phyloP scores from a whole-genome alignment of 2,888 invertebrate genomes.

The Pollenia angustigena region DNA sequence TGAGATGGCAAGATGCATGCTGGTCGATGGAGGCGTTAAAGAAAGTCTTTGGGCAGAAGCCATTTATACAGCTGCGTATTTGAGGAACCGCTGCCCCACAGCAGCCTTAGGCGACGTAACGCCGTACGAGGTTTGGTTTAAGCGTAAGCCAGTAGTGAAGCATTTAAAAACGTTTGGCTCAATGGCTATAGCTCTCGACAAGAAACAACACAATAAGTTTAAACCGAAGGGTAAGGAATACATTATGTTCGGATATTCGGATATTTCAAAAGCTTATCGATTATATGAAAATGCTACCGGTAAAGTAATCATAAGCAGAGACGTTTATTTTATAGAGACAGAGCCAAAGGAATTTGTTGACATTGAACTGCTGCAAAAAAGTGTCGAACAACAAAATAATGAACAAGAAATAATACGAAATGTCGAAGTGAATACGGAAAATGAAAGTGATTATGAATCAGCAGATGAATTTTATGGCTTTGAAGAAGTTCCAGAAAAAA shows the following conservation, averaged over 20 bases:
- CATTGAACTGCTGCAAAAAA: background rate
- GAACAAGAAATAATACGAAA: background rate
- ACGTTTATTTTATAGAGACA: conserved; percentile 36
- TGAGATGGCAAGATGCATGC: conserved; percentile 15
- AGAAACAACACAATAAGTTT: conserved; percentile 36
- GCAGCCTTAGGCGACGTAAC: background rate
- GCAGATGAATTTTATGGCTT: conserved; percentile 1
- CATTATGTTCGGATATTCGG: conserved; percentile 29
- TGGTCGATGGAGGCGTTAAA: background rate
- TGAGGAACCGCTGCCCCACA: background rate
- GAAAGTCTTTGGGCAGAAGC: conserved; percentile 10
- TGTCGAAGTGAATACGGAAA: too few relatives aligned
- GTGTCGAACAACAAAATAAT: background rate
- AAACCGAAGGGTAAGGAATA: conserved; percentile 28
- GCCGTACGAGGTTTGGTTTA: conserved; percentile 25
- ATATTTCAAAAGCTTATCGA: conserved; percentile 51
- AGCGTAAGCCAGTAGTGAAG: conserved; percentile 8
- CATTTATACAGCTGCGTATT: background rate
- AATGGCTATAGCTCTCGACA: conserved; percentile 19
- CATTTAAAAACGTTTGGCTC: conserved; percentile 37
- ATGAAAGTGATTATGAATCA: conserved; percentile 15
- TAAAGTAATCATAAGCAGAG: conserved; percentile 49
- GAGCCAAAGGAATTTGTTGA: background rate
- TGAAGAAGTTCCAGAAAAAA: background rate
- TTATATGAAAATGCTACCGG: conserved; percentile 36